Evolutionary conservation across 2,888 invertebrate genomes (phyloP).

Genomic region (Bembecia ichneumoniformis): DNA sequence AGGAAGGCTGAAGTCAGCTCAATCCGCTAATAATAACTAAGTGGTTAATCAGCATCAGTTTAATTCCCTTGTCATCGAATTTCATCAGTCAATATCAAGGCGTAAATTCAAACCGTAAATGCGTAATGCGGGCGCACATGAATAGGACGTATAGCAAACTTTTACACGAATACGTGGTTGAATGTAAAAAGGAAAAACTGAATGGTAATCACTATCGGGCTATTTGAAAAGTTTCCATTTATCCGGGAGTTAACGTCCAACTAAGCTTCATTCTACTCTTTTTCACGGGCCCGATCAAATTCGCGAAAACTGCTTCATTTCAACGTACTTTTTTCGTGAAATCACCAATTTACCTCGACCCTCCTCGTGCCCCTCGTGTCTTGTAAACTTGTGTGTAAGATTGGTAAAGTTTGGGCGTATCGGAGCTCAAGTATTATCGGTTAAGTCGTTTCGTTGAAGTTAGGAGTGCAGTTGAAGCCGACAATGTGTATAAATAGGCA

Average conservation of each 20-base stretch:
- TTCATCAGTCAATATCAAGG: too few relatives aligned
- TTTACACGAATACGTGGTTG: slow-evolving; percentile 4
- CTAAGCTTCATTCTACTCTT: slow-evolving; percentile 42
- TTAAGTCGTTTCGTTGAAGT: slow-evolving; percentile 28
- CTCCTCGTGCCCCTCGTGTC: slow-evolving; percentile 8
- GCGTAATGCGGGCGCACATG: too few relatives aligned
- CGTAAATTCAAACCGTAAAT: too few relatives aligned
- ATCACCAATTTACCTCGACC: slow-evolving; percentile 23
- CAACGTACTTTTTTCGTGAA: slow-evolving; percentile 26
- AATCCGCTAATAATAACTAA: too few relatives aligned
- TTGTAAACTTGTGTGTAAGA: slow-evolving; percentile 9
- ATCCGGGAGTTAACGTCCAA: slow-evolving; percentile 46
- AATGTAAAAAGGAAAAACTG: slow-evolving; percentile 26
- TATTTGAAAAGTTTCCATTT: slow-evolving; percentile 48
- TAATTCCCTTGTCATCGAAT: too few relatives aligned
- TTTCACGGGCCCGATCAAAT: slow-evolving; percentile 40
- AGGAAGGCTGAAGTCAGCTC: too few relatives aligned
- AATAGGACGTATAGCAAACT: neutral
- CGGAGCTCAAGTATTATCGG: slow-evolving; percentile 27
- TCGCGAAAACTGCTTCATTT: slow-evolving; percentile 40
- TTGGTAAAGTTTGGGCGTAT: slow-evolving; percentile 15
- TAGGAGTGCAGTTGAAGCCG: slow-evolving; percentile 37
- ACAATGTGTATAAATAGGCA: slow-evolving; percentile 67
- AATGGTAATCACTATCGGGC: slow-evolving; percentile 35
- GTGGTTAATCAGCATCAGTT: too few relatives aligned